Base-by-base conservation (phyloP, 2,797 vertebrate genomes). In the Halcyon leucocephala region DNA sequence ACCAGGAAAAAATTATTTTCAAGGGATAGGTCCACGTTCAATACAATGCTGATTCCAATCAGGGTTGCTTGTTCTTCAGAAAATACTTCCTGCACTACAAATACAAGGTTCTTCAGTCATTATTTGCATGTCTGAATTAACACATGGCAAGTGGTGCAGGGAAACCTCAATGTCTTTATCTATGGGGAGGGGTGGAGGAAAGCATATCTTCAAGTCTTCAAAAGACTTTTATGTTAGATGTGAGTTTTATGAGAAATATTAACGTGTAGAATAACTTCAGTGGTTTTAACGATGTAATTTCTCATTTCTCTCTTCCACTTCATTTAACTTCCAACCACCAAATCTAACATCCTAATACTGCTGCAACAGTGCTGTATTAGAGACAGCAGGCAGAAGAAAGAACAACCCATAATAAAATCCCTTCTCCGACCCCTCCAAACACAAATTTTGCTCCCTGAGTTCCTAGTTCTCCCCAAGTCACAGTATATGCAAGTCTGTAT, bases 61-160 rank as follows among this genome's bases (percentile, higher is more conserved):
- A 58, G 48, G 19, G 60, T n/a, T 69, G 51, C n/a, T 46, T 46
- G 46, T 28, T 55, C 92, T 88, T 78, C 87, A 64, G 46, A 90
- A 90, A 69, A 70, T 18, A 62, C 39, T 70, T 91, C 46, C 66
- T 48, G 83, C 55, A 11, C 60, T 49, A 60, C 2, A 2, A 69
- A 94, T 87, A 80, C 39, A 44, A 67, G n/a, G 54, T 70, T 54
- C 58, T 93, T 83, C 72, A 60, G 65, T 62, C 70, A n/a, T 29
- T 22, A 89, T 89, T 92, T 97, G 84, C 92, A 94, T 71, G 90
- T 93, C 96, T 96, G 89, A 85, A 74, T 44, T 41, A 89, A 86
- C 0, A 1, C 86, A 48, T 11, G 73, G 70, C 88, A 86, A 90
- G 41, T 4, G 6, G 55, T 35, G 90, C 72, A 70, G 74, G 89